A percentile compares a stretch with the other conserved stretches of the same genome.
These are phyloP conservation scores for Zapornia atra DNA, from an alignment of 2,113 vertebrate species.

Conservation along the genomic window DNA sequence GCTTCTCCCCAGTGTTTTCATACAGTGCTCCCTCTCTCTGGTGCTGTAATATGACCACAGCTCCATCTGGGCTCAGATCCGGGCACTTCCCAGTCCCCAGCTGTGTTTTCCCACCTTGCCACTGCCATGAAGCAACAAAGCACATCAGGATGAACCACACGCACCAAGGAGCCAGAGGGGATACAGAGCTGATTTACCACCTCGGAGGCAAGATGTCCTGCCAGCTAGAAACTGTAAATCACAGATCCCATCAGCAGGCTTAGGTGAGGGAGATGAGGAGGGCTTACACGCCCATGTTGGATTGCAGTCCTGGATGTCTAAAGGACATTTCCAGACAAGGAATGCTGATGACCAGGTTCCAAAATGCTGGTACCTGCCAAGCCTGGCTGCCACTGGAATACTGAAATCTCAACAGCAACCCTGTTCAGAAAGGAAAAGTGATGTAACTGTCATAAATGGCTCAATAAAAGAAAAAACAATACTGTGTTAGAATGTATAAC, in stretches of 20 bases:
- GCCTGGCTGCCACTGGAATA: background rate
- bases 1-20: background rate
- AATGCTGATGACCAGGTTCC: background rate
- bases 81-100: background rate
- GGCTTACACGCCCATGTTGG: accelerated
- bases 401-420: background rate
- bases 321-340: background rate
- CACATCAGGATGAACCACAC: accelerated
- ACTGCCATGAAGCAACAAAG: accelerated
- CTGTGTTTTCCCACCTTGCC: accelerated
- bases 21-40: background rate
- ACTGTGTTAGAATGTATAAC: background rate
- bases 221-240: background rate
- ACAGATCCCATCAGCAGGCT: background rate
- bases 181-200: background rate
- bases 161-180: background rate
- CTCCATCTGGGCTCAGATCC: background rate
- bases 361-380: background rate
- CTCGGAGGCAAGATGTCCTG: background rate
- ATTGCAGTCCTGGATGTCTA: background rate
- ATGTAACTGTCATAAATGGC: background rate
- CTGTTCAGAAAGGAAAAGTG: background rate
- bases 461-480: background rate
- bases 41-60: accelerated
- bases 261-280: background rate